These are phyloP conservation scores for Zoanthus solanderi DNA, from an alignment of 92 coral and sea anemone species.

Conservation along the genomic window DNA sequence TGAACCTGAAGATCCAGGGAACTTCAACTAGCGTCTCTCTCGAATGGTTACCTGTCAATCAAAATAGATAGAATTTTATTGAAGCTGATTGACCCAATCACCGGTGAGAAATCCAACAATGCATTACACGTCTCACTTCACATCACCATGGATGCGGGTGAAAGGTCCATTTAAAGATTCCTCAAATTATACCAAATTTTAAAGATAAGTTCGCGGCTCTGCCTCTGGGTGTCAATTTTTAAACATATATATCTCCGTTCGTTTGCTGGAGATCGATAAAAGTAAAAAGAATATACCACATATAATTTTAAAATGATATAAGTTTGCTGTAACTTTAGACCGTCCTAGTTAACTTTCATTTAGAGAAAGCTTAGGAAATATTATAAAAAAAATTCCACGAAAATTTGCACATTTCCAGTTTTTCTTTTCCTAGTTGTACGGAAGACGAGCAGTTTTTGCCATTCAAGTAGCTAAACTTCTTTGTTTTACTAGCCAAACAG, in stretches of 20 bases:
- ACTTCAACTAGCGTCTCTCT: constrained; percentile 32
- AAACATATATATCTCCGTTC: no score
- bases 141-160: constrained; percentile 29
- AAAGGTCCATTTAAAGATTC: background rate
- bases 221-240: no score
- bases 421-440: background rate
- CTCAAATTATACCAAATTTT: background rate
- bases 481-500: background rate
- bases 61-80: constrained; percentile 42
- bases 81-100: constrained; percentile 25
- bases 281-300: background rate
- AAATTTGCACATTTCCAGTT: background rate
- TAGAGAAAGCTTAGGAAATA: background rate
- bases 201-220: background rate
- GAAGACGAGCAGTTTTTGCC: background rate
- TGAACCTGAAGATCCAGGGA: constrained; percentile 44
- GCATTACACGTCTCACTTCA: constrained; percentile 30
- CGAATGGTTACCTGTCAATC: constrained; percentile 83
- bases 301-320: background rate
- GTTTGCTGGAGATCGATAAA: background rate
- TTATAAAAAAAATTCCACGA: background rate
- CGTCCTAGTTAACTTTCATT: background rate
- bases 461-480: no score
- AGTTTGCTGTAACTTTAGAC: background rate
- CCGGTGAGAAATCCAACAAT: constrained; percentile 38